Base-by-base conservation (phyloP, 2,113 vertebrate genomes). In the Aleadryas rufinucha region DNA sequence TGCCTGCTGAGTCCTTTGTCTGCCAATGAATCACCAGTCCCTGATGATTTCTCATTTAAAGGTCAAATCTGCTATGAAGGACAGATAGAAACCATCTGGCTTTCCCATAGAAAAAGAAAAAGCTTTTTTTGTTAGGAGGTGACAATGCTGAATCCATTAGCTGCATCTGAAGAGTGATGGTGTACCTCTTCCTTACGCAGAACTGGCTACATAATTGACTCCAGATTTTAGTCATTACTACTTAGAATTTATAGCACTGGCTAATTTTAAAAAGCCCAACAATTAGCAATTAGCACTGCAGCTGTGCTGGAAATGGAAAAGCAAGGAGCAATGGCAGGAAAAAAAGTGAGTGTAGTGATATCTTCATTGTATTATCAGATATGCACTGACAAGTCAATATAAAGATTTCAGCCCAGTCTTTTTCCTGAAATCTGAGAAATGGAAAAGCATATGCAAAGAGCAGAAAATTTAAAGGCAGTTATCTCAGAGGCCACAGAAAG, bases 31-130 rank as follows among this genome's bases (percentile, higher is more conserved):
- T 96, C 84, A 90, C 49, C 5, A 45, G 82, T 92, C 95, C 88
- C 86, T 84, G 39, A 71, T 92, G 87, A 94, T 89, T 86, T 91
- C 96, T 82, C 95, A 95, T 95, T 94, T 90, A 97, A 97, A 97
- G 96, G 87, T 96, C 92, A 93, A 60, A 93, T 88, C 68, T 92
- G 53, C 71, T 86, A 89, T 66, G 77, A 94, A 94, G 93, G 85
- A 95, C 89, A 92, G 74, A 96, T 1, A 85, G 80, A 86, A 96
- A 44, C 78, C 89, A 96, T 94, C 83, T 90, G 77, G 85, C 57
- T 92, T 69, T 79, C 76, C 42, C 41, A 44, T 18, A 66, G 69
- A 90, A 85, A 95, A 96, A 87, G 47, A 41, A 89, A 84, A 66
- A 80, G 68, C 16, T 69, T 64, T 79, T 96, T 61, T 72, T 82